phyloP scores from a whole-genome alignment of 1,140 invertebrate genomes.

The Carposina sasakii region DNA sequence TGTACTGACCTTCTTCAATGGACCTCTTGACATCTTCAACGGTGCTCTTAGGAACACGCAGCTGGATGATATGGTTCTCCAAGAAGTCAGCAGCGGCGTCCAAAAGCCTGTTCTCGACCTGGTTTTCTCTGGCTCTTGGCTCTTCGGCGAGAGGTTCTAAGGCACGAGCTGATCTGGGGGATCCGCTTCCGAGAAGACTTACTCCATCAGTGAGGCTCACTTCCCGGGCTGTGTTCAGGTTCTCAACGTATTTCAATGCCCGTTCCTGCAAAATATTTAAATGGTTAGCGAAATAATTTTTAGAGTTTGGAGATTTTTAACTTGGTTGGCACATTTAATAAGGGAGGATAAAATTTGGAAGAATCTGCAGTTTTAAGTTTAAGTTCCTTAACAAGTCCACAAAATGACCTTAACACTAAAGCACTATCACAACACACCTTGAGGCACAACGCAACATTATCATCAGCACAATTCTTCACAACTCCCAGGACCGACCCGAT shows the following conservation, averaged over 20 bases:
- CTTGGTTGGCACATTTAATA: no score
- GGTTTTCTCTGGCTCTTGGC: conserved; percentile 79
- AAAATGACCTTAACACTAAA: no score
- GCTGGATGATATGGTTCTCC: conserved; percentile 83
- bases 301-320: no score
- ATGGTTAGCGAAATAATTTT: conserved; percentile 3
- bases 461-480: conserved; percentile 78
- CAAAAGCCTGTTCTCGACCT: conserved; percentile 80
- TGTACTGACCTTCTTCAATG: conserved; percentile 75
- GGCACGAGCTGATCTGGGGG: conserved; percentile 65
- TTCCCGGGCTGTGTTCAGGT: conserved; percentile 61
- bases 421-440: conserved; percentile 74
- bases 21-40: conserved; percentile 79
- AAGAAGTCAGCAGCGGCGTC: conserved; percentile 84
- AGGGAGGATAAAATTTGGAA: no score
- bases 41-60: conserved; percentile 81
- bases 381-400: no score
- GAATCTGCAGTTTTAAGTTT: no score
- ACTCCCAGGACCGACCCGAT: conserved; percentile 76
- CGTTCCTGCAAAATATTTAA: conserved; percentile 70
- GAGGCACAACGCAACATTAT: conserved; percentile 81
- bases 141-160: conserved; percentile 77
- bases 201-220: conserved; percentile 80
- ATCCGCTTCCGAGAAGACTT: conserved; percentile 78
- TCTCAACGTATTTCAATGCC: conserved; percentile 79